Base-by-base conservation (phyloP, 2,888 invertebrate genomes). In the Dynastes maya region DNA sequence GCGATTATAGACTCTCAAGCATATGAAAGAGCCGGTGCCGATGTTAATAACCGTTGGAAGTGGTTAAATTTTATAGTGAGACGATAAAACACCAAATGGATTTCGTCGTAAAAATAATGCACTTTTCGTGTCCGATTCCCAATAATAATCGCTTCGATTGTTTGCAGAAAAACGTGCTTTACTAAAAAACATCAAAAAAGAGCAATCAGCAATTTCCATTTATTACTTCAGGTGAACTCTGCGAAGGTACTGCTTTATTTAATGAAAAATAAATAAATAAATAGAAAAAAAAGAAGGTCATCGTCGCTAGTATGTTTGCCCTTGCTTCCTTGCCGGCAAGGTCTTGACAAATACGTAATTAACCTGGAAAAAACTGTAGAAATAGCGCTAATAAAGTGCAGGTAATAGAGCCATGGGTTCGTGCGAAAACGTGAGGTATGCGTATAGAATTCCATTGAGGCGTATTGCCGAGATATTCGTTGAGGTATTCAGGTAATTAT, bases 321-420 rank as follows among this genome's bases (percentile, higher is more conserved):
- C 16, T 37, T 37, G 45, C n/a, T 65, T 65, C 65, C 65, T 40
- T 40, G 37, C 37, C 65, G 40, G 65, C 65, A 40, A 65, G 65
- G 65, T 37, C 65, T 65, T 40, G 37, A 40, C 65, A 40, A 65
- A 65, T 45, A 40, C 16, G 45, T 40, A 40, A 65, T 40, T 65
- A 65, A 65, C n/a, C 8, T 40, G 65, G n/a, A 65, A 37, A 65
- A 37, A 37, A 37, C 9, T 45, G 8, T 40, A 40, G 65, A 16
- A 13, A n/a, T 5, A 40, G 40, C 65, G 40, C 5, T 65, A 16
- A 65, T 37, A 9, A 45, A 45, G 11, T 45, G 45, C 45, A 45
- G 45, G 45, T 45, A 45, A 45, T 45, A 45, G 8, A 45, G 45
- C 45, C 2, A 11, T 45, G 11, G 45, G 8, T 45, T 45, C 45